These are phyloP conservation scores for Cynaeus angustus DNA, from an alignment of 2,888 invertebrate species.

Conservation along the genomic window DNA sequence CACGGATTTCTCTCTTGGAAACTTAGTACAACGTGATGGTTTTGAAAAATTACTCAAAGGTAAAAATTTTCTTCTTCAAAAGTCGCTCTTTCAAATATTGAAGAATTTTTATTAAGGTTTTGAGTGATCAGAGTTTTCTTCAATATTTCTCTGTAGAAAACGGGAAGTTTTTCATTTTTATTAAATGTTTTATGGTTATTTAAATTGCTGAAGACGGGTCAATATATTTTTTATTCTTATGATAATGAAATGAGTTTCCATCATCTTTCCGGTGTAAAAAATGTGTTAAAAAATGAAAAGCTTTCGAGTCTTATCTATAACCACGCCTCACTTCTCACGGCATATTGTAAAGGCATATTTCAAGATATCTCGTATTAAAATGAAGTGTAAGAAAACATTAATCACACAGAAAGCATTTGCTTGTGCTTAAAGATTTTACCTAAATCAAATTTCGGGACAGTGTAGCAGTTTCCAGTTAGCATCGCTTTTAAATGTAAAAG, in stretches of 20 bases:
- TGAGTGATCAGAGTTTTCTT: too few species aligned
- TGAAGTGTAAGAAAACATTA: constrained; percentile 24
- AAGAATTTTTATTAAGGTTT: too few species aligned
- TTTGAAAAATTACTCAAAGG: too few species aligned
- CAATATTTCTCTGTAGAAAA: too few species aligned
- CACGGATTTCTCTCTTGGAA: too few species aligned
- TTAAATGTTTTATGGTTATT: too few species aligned
- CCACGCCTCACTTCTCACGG: constrained; percentile 16
- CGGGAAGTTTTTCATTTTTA: too few species aligned
- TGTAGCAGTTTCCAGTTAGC: neutral
- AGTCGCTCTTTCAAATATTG: too few species aligned
- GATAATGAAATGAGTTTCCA: constrained; percentile 17
- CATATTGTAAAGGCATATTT: constrained; percentile 33
- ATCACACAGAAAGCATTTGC: constrained; percentile 11
- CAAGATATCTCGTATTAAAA: constrained; percentile 12
- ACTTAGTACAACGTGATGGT: too few species aligned
- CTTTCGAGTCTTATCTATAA: constrained; percentile 23
- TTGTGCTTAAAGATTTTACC: neutral
- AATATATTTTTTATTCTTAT: constrained; percentile 29
- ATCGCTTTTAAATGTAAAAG: constrained; percentile 19
- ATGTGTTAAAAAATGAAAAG: constrained; percentile 20
- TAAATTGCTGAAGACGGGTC: neutral
- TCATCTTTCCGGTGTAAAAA: constrained; percentile 18
- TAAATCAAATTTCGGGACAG: neutral
- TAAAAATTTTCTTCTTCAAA: too few species aligned